phyloP scores from a whole-genome alignment of 2,113 vertebrate species.

The human (Homo sapiens) region GRCh38 chr21:34280001-34280500 shows the following conservation, averaged over 20 bases:
- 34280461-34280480: neutral
- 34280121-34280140: neutral
- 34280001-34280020: neutral
- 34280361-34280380: neutral
- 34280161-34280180: neutral
- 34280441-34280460: neutral
- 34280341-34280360: neutral
- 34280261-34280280: neutral
- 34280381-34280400: constrained; percentile 33
- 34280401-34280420: constrained; percentile 38
- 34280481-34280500: neutral
- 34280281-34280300: neutral
- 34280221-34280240: constrained; percentile 35
- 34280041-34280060: neutral
- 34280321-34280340: neutral
- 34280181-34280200: neutral
- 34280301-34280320: neutral
- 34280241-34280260: neutral
- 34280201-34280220: constrained; percentile 44
- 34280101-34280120: neutral
- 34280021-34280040: neutral
- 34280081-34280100: neutral
- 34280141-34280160: neutral
- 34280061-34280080: neutral
- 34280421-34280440: constrained; percentile 53